These are phyloP conservation scores for Brachystomella parvula DNA, from an alignment of 1,140 invertebrate species.

Conservation along the genomic window DNA sequence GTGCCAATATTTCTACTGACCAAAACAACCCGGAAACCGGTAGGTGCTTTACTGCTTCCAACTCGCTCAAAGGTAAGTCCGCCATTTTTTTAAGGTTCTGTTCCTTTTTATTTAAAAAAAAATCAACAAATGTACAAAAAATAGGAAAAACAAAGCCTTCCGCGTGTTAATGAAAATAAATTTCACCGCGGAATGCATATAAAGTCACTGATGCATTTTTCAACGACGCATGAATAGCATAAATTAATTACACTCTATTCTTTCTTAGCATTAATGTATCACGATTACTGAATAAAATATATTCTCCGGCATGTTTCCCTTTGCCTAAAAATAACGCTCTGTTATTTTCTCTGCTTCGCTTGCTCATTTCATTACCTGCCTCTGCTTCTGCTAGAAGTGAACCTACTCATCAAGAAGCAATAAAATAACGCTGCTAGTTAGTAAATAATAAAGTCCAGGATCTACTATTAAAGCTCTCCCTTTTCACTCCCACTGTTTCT, in stretches of 20 bases:
- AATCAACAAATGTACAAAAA: too few relatives aligned
- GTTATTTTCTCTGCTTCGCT: too few relatives aligned
- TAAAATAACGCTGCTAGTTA: neutral
- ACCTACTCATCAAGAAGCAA: too few relatives aligned
- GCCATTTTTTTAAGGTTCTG: too few relatives aligned
- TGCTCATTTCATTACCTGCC: neutral
- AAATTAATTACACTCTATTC: neutral
- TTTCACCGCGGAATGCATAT: too few relatives aligned
- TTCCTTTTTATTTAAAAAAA: too few relatives aligned
- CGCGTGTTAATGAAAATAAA: too few relatives aligned
- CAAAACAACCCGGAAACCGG: constrained; percentile 26
- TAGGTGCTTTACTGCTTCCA: constrained; percentile 33
- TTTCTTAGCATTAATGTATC: neutral
- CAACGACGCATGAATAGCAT: neutral
- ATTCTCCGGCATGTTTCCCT: neutral
- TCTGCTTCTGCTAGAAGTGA: neutral
- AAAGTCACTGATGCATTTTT: too few relatives aligned
- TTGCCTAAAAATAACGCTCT: neutral
- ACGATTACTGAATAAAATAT: neutral
- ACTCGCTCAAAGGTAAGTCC: neutral
- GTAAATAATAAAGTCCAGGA: neutral
- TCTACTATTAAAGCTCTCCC: too few relatives aligned
- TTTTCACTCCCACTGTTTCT: too few relatives aligned
- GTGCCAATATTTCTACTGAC: constrained; percentile 27
- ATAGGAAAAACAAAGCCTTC: neutral